phyloP scores from a whole-genome alignment of 2,888 invertebrate genomes.

The Apotomis turbidana region DNA sequence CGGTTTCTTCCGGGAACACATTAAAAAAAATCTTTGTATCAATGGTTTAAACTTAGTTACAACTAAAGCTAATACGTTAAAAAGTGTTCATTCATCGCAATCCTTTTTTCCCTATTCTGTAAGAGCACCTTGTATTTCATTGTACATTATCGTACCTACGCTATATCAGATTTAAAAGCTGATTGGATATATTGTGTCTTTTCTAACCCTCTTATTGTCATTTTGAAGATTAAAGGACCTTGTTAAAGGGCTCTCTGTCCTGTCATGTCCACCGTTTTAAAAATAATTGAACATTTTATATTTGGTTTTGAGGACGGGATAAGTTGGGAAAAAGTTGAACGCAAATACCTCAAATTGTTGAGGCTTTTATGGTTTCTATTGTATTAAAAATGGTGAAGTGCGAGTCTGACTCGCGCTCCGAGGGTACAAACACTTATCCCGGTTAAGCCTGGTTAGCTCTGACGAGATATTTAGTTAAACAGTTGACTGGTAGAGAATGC shows the following conservation, averaged over 20 bases:
- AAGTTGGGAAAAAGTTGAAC: background rate
- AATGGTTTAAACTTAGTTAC: no score
- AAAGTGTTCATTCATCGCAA: no score
- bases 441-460: no score
- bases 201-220: slow-evolving; percentile 12
- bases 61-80: no score
- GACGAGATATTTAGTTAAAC: no score
- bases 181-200: slow-evolving; percentile 12
- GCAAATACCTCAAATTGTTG: background rate
- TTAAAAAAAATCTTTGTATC: no score
- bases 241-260: slow-evolving; percentile 12
- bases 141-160: background rate
- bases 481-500: no score
- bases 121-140: background rate
- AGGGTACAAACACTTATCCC: no score
- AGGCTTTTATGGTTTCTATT: background rate
- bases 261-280: slow-evolving; percentile 1
- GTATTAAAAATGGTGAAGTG: no score
- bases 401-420: no score
- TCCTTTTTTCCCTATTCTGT: no score
- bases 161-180: slow-evolving; percentile 8
- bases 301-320: background rate
- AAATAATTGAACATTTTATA: slow-evolving; percentile 22
- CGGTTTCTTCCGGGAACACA: no score
- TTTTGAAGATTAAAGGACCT: slow-evolving; percentile 27